phyloP scores from a whole-genome alignment of 1,140 invertebrate species.

The Zaprionus gabonicus region DNA sequence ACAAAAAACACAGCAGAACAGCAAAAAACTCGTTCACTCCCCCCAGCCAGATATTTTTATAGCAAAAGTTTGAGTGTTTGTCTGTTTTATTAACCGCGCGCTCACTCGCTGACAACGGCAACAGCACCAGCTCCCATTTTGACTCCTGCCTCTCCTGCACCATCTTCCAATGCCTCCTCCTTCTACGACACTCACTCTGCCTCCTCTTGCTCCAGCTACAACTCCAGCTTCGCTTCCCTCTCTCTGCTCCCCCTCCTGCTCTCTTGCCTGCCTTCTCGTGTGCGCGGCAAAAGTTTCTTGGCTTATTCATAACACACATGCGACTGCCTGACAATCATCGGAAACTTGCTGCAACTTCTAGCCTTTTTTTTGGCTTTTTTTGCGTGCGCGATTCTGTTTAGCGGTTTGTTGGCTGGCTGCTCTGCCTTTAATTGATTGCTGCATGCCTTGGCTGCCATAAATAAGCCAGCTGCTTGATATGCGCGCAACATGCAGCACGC shows the following conservation, averaged over 20 bases:
- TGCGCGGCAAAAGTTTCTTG: conserved; percentile 65
- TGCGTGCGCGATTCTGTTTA: conserved; percentile 22
- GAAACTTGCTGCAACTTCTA: conserved; percentile 40
- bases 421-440: conserved; percentile 49
- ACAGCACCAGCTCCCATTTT: background rate
- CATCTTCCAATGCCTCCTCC: background rate
- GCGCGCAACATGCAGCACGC: conserved; percentile 5
- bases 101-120: conserved; percentile 39
- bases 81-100: conserved; percentile 82
- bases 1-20: background rate
- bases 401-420: conserved; percentile 27
- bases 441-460: conserved; percentile 17
- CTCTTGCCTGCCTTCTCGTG: background rate
- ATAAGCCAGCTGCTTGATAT: conserved; percentile 36
- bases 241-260: conserved; percentile 7
- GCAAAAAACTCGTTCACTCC: conserved; percentile 61
- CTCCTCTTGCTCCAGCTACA: background rate
- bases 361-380: conserved; percentile 5
- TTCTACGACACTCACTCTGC: background rate
- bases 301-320: conserved; percentile 73
- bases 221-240: conserved; percentile 5
- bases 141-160: background rate
- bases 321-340: conserved; percentile 48
- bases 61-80: conserved; percentile 83
- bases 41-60: conserved; percentile 74